Evolutionary conservation across 1,140 invertebrate genomes (phyloP), one percentile per base, ranked within the genome.

Genomic region (Mercenaria mercenaria): DNA sequence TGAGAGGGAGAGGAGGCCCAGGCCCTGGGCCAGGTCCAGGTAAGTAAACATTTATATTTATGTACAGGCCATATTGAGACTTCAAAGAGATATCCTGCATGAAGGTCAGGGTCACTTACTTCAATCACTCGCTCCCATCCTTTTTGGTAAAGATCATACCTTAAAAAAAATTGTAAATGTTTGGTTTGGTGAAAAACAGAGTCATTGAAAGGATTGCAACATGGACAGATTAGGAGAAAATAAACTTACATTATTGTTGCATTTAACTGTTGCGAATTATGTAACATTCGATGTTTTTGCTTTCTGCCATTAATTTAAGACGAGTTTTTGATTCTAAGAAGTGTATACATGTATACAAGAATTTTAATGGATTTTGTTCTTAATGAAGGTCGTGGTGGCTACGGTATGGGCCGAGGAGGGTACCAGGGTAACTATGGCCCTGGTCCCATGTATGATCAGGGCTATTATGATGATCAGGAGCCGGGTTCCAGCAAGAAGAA

Each of bases 371-470:
- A 37, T 4, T 6, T 74, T 39, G 23, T 3, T 3, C 26, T 74
- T 13, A n/a, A 43, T 41, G 11, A n/a, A 43, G 69, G 69, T 41
- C 41, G n/a, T 41, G 69, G 69, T 47, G 69, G 69, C 15, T 74
- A 41, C 41, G 69, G 69, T 23, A 74, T 74, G 69, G 69, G 69
- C 41, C 37, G 37, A 8, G 69, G 69, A 41, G 69, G n/a, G n/a
- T n/a, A n/a, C n/a, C n/a, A n/a, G n/a, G n/a, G n/a, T n/a, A n/a
- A n/a, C n/a, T n/a, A n/a, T 77, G 74, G 74, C 26, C 41, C 74
- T 13, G 74, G 74, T 10, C 37, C 41, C 1, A 47, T 47, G 43
- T 74, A 50, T 77, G 74, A 77, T 47, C n/a, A n/a, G n/a, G n/a
- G n/a, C n/a, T n/a, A n/a, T n/a, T n/a, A n/a, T n/a, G n/a, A n/a